Evolutionary conservation across 2,888 invertebrate genomes (phyloP), one percentile per base, ranked within the genome.

Genomic region (Melinaea marsaeus): DNA sequence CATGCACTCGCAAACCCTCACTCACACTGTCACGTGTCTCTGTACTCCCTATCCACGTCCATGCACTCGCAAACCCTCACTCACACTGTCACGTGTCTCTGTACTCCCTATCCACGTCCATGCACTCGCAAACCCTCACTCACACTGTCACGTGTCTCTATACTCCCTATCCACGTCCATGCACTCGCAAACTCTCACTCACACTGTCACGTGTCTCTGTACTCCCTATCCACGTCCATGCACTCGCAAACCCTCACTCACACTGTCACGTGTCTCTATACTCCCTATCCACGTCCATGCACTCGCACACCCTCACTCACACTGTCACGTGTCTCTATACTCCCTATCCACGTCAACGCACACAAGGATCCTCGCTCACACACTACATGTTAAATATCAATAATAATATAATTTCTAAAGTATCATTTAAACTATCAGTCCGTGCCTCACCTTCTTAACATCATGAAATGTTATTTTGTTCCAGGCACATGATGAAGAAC

Each of bases 401-500:
- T 22, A 22, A 22, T 22, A 22, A 22, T 22, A 22, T 22, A 22
- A 22, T 22, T 1, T 22, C 22, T 22, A 22, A 22, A 22, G 22
- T 22, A 22, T 22, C 22, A 22, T 22, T 22, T 22, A 22, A 22
- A 22, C 22, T 1, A 22, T 22, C 22, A 1, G 22, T 22, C 22
- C 22, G 22, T 22, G 37, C 7, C 37, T n/a, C 32, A n/a, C 47
- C 13, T 4, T n/a, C 5, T 11, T 34, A 13, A 34, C 34, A n/a
- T 13, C 2, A 22, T 22, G 22, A 46, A 2, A 48, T 9, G 66
- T 72, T 73, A 72, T 74, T 77, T 88, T 84, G 87, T 84, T 94
- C 89, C 93, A 96, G 96, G 83, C 95, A 96, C 85, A 96, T 97
- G 92, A 92, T 95, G 86, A 97, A 97, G 85, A 94, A 95, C 87